A percentile compares a stretch with the other conserved stretches of the same genome.
phyloP scores from a whole-genome alignment of 2,113 vertebrate genomes.

The Malurus alboscapulatus region DNA sequence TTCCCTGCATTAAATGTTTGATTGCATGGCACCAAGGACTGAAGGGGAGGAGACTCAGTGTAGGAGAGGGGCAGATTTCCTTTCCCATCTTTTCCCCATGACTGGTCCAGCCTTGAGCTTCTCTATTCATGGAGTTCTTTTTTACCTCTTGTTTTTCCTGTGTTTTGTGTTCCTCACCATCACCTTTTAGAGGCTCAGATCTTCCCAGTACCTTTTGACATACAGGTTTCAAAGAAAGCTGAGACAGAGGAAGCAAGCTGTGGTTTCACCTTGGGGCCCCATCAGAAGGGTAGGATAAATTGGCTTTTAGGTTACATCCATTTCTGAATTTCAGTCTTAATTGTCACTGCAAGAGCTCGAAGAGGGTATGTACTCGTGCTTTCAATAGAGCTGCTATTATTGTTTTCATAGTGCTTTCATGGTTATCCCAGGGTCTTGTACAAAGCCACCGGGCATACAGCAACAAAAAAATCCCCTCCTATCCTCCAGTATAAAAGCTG shows the following conservation, averaged over 20 bases:
- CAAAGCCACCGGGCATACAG: neutral
- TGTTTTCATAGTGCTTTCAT: slow-evolving; percentile 4
- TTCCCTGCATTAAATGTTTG: fast-evolving
- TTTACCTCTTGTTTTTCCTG: neutral
- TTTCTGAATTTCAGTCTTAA: neutral
- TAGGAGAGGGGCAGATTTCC: neutral
- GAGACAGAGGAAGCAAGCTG: neutral
- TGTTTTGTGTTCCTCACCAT: neutral
- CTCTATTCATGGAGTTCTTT: neutral
- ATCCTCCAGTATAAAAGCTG: neutral
- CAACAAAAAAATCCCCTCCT: neutral
- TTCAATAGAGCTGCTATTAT: slow-evolving; percentile 27
- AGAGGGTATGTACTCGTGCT: neutral
- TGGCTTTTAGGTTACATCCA: neutral
- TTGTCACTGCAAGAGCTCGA: fast-evolving
- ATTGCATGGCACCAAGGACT: neutral
- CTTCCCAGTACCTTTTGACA: neutral
- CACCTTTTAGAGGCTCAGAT: neutral
- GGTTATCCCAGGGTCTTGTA: neutral
- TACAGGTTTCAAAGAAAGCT: neutral
- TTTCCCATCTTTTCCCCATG: neutral
- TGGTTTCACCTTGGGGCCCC: neutral
- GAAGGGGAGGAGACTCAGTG: neutral
- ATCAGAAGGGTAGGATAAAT: neutral
- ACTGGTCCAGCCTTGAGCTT: neutral